Conservation (phyloP, 2,113 vertebrate species). For the Pongo abelii region DNA sequence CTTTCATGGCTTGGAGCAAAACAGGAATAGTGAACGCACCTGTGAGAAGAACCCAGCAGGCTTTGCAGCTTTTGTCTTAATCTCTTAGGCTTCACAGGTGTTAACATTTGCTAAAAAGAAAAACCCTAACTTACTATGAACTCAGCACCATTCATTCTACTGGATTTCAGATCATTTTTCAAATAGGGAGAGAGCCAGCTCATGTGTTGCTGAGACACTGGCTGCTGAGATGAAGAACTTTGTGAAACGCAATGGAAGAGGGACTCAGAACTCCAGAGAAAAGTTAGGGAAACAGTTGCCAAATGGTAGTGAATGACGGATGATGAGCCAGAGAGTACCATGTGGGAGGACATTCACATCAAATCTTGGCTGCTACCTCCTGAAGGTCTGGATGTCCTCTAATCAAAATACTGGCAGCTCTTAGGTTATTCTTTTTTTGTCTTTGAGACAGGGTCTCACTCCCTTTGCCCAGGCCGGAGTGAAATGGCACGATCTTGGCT, state of each 20-base stretch:
- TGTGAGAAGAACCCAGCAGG: neutral
- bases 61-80: neutral
- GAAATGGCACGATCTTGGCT: too few relatives aligned
- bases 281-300: neutral
- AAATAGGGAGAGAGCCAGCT: too few relatives aligned
- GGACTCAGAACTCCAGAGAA: neutral
- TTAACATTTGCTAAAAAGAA: neutral
- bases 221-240: neutral
- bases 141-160: neutral
- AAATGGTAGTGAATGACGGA: accelerated
- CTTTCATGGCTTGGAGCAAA: neutral
- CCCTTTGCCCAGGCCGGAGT: too few relatives aligned
- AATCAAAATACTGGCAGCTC: neutral
- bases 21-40: neutral
- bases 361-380: neutral
- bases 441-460: too few relatives aligned
- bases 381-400: neutral
- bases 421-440: neutral
- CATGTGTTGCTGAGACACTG: accelerated
- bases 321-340: neutral
- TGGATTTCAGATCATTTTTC: neutral
- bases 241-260: neutral
- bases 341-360: neutral
- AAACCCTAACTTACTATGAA: neutral
- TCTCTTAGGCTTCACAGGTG: neutral